Evolutionary conservation across 2,113 vertebrate genomes (phyloP).

Genomic region (Corydoras maculifer): DNA sequence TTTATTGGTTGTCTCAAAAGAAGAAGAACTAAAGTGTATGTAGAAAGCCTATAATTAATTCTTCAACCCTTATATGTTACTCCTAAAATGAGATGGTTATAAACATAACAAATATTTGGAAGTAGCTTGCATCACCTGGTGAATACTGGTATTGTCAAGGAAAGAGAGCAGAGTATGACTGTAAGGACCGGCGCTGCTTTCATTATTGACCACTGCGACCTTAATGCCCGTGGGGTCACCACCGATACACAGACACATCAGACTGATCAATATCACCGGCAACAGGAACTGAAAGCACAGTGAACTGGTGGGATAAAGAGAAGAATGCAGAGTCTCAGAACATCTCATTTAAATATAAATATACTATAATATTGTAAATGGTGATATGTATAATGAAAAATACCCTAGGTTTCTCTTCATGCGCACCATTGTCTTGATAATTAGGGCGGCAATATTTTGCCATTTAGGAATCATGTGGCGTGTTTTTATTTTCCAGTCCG

Average conservation of each 20-base stretch:
- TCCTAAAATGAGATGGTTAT: no score
- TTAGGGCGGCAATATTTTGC: constrained; percentile 66
- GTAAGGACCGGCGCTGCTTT: constrained; percentile 53
- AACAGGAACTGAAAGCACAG: constrained; percentile 73
- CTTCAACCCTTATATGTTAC: no score
- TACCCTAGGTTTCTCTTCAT: constrained; percentile 72
- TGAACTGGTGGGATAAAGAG: constrained; percentile 50
- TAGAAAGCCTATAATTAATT: no score
- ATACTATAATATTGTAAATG: no score
- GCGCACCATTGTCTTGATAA: constrained; percentile 66
- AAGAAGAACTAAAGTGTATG: no score
- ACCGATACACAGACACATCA: constrained; percentile 70
- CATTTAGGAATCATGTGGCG: constrained; percentile 63
- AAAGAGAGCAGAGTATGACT: constrained; percentile 62
- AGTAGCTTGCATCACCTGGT: constrained; percentile 52
- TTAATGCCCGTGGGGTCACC: constrained; percentile 61
- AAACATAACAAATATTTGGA: neutral
- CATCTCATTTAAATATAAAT: no score
- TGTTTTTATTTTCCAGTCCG: constrained; percentile 61
- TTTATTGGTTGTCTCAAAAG: no score
- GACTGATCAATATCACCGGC: constrained; percentile 71
- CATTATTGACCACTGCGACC: constrained; percentile 72
- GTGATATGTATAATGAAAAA: neutral
- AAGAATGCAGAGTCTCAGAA: neutral
- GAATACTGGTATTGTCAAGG: constrained; percentile 65